Evolutionary conservation across 2,888 invertebrate species (phyloP).

Genomic region (Netelia fuscicornis): DNA sequence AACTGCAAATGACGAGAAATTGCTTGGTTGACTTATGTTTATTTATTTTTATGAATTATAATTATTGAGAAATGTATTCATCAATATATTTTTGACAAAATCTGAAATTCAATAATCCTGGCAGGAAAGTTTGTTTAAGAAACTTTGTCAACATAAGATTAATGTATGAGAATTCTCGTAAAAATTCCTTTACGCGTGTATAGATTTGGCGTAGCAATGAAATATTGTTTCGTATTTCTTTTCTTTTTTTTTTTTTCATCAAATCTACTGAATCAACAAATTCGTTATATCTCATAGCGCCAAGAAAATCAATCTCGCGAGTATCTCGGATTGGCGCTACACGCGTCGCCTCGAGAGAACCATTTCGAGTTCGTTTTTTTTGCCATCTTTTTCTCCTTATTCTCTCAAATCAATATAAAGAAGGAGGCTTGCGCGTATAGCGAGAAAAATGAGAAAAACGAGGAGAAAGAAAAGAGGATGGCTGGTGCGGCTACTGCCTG

Average conservation of each 20-base stretch:
- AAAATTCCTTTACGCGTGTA: background rate
- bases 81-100: no score
- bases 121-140: no score
- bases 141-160: background rate
- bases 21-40: no score
- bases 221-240: background rate
- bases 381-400: slow-evolving; percentile 33
- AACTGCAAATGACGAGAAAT: no score
- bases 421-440: slow-evolving; percentile 33
- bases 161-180: background rate
- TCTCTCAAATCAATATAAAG: slow-evolving; percentile 59
- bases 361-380: slow-evolving; percentile 44
- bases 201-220: background rate
- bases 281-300: slow-evolving; percentile 24
- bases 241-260: background rate
- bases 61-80: no score
- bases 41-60: no score
- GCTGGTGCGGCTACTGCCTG: slow-evolving; percentile 33
- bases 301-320: slow-evolving; percentile 54
- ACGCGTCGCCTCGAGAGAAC: slow-evolving; percentile 26
- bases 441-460: slow-evolving; percentile 19
- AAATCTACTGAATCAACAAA: slow-evolving; percentile 31
- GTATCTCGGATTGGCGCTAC: slow-evolving; percentile 42
- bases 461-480: slow-evolving; percentile 48
- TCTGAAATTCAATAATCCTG: no score